Conservation (phyloP, 2,113 vertebrate species). For the Ptyas mucosa region DNA sequence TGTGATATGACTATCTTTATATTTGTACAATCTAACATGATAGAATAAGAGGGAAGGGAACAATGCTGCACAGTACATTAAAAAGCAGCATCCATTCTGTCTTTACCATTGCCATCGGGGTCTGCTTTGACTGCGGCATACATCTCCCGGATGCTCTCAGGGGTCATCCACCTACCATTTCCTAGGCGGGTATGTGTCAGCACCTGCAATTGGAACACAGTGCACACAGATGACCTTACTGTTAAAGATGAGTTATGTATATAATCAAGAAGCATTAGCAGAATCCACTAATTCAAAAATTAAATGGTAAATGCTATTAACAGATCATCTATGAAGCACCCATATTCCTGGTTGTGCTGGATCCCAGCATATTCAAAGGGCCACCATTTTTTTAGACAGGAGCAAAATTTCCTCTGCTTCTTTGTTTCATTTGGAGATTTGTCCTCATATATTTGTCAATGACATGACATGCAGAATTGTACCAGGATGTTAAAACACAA, state of each 20-base stretch:
- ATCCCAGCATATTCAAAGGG: not conserved
- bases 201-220: slow-evolving; percentile 71
- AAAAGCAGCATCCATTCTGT: not conserved
- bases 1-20: not conserved
- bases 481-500: not conserved
- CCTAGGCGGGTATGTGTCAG: slow-evolving; percentile 86
- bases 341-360: slow-evolving; percentile 1
- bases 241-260: not conserved
- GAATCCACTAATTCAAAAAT: not conserved
- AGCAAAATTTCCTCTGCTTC: not conserved
- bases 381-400: not conserved
- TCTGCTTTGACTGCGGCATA: slow-evolving; percentile 82
- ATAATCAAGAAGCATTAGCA: not conserved
- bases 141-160: slow-evolving; percentile 85
- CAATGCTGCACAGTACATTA: not conserved
- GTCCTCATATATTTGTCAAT: not conserved
- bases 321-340: not conserved
- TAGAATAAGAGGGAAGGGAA: not conserved
- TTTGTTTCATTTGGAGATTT: slow-evolving; percentile 3
- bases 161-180: slow-evolving; percentile 91
- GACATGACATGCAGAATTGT: not conserved
- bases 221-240: not conserved
- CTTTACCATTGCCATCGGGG: slow-evolving; percentile 84
- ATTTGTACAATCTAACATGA: not conserved
- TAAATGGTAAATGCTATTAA: not conserved